Evolutionary conservation across 2,888 invertebrate genomes (phyloP).

Genomic region (Drosophila melanosoma): DNA sequence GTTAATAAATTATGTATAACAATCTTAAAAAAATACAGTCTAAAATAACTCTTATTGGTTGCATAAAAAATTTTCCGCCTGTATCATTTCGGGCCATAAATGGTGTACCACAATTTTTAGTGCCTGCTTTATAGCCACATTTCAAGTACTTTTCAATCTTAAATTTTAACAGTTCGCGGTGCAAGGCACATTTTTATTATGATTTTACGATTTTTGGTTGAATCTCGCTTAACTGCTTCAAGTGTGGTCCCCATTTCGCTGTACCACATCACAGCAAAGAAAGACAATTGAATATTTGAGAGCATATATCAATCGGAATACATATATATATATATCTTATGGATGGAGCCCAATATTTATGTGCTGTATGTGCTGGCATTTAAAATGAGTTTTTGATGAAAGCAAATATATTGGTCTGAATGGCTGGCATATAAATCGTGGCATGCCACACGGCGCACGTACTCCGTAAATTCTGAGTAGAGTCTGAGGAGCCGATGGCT

Average conservation of each 20-base stretch:
- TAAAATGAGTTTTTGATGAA: constrained; percentile 76
- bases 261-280: constrained; percentile 20
- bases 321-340: constrained; percentile 3
- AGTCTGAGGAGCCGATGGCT: background rate
- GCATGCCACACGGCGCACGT: constrained; percentile 64
- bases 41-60: background rate
- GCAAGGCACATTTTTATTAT: constrained; percentile 41
- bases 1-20: background rate
- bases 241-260: constrained; percentile 13
- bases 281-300: constrained; percentile 38
- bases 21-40: background rate
- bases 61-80: background rate
- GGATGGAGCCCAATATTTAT: constrained; percentile 41
- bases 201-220: constrained; percentile 43
- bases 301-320: background rate
- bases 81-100: background rate
- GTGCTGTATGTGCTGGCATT: constrained; percentile 74
- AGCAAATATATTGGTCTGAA: constrained; percentile 61
- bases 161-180: constrained; percentile 17
- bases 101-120: background rate
- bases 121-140: constrained; percentile 16
- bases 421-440: constrained; percentile 60
- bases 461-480: constrained; percentile 22
- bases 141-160: constrained; percentile 23
- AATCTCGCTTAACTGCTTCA: constrained; percentile 45